Evolutionary conservation across 2,797 vertebrate genomes (phyloP), one percentile per base, ranked within the genome.

Genomic region (Limosa lapponica): DNA sequence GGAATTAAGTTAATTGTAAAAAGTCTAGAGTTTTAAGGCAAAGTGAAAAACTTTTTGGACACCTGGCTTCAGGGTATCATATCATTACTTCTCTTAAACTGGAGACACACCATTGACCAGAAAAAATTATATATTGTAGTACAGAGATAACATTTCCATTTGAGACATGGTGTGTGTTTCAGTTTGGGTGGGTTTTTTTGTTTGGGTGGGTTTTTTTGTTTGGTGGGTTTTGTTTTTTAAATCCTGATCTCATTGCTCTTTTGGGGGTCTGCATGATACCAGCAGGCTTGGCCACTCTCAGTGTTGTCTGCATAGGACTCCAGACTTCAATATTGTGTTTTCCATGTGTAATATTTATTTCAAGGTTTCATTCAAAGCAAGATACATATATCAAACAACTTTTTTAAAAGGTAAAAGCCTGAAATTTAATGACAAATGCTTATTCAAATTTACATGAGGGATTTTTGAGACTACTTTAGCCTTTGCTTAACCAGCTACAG

Each of bases 291-390:
- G 32, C 59, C 77, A 48, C 73, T 86, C 54, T 27, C 36, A 67
- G 30, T 83, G 79, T 94, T 95, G 92, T 77, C 62, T 88, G 79
- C 11, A 1, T 73, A 92, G 79, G 72, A 85, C 71, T 89, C 51
- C 70, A 65, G 46, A 83, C 34, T 89, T 91, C 10, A 89, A 62
- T 89, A 34, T 34, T 91, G 32, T 69, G 16, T 95, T 95, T 93
- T 82, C 57, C 17, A 14, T 62, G 13, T 92, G 49, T 83, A 94
- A 59, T 96, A 94, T 88, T 97, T 97, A 95, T 97, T 97, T 96
- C 84, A 78, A 10, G 36, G 34, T 91, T 93, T 94, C 83, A 89
- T 82, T 96, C 48, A 79, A 95, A 90, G 66, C 41, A 80, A 94
- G 78, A 70, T 93, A 80, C 85, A 70, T 89, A 73, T 89, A 93